A percentile compares a stretch with the other conserved stretches of the same genome.
phyloP scores from a whole-genome alignment of 1,140 invertebrate species.

The Bilobella aurantiaca region DNA sequence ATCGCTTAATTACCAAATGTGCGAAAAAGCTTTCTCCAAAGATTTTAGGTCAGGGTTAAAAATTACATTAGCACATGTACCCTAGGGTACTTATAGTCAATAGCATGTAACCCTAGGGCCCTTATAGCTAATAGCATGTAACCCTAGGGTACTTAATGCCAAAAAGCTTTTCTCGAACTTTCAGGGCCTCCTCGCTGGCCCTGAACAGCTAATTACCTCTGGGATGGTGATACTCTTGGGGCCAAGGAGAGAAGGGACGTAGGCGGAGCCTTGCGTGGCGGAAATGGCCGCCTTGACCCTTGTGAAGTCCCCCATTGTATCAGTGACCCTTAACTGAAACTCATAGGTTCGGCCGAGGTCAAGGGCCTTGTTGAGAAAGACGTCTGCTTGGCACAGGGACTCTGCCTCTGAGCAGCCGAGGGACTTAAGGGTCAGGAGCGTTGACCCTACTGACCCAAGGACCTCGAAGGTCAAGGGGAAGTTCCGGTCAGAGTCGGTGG shows the following conservation, averaged over 20 bases:
- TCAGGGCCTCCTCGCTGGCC: too few species aligned
- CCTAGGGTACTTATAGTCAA: too few species aligned
- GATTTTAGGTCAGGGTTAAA: too few species aligned
- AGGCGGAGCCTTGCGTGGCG: constrained; percentile 67
- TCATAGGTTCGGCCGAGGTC: constrained; percentile 68
- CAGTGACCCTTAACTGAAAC: constrained; percentile 57
- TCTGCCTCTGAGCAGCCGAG: constrained; percentile 25
- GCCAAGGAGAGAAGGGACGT: constrained; percentile 60
- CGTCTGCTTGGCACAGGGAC: constrained; percentile 50
- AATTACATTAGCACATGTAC: too few species aligned
- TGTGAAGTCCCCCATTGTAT: constrained; percentile 63
- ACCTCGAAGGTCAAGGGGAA: constrained; percentile 72
- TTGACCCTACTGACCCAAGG: constrained; percentile 43
- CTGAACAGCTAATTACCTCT: too few species aligned
- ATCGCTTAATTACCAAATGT: too few species aligned
- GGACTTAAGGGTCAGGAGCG: constrained; percentile 24
- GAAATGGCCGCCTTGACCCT: constrained; percentile 68
- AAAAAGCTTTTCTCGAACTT: neutral
- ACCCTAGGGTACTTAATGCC: too few species aligned
- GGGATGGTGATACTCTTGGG: constrained; percentile 26
- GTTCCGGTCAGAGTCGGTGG: constrained; percentile 73
- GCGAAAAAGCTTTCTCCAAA: too few species aligned
- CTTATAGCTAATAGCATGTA: too few species aligned
- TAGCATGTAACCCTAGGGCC: too few species aligned
- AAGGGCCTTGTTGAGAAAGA: constrained; percentile 59